Percentiles rank a stretch among this genome's conserved stretches.
phyloP scores from a whole-genome alignment of 1,140 invertebrate species.

The Drosophila varians region DNA sequence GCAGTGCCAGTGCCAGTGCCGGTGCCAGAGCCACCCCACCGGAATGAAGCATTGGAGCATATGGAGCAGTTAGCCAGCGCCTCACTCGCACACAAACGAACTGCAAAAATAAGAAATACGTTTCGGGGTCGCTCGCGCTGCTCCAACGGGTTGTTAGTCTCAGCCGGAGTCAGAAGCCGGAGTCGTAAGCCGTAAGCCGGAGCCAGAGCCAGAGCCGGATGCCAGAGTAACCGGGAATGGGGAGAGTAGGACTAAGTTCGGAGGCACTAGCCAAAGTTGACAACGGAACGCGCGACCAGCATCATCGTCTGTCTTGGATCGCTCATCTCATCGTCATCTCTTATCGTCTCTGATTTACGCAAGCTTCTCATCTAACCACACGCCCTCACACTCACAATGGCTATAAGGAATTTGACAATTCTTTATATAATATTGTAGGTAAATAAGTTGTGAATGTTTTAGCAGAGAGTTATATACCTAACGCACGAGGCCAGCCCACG shows the following conservation, averaged over 20 bases:
- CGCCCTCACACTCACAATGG: slow-evolving; percentile 56
- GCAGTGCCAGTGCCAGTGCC: slow-evolving; percentile 25
- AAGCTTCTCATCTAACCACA: slow-evolving; percentile 46
- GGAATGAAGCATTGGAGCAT: slow-evolving; percentile 42
- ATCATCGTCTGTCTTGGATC: slow-evolving; percentile 32
- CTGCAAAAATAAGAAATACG: slow-evolving; percentile 79
- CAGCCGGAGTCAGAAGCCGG: slow-evolving; percentile 17
- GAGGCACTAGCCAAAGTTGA: slow-evolving; percentile 45
- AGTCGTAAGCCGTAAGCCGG: slow-evolving; percentile 16
- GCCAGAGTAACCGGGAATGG: slow-evolving; percentile 21
- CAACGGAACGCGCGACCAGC: slow-evolving; percentile 20
- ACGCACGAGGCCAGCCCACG: slow-evolving; percentile 60
- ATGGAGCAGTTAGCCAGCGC: slow-evolving; percentile 55
- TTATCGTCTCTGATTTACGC: slow-evolving; percentile 50
- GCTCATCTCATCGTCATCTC: slow-evolving; percentile 43
- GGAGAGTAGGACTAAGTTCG: slow-evolving; percentile 40
- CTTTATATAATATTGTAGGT: slow-evolving; percentile 73
- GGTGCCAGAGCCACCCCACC: slow-evolving; percentile 46
- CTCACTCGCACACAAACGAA: slow-evolving; percentile 63
- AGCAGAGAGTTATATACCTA: slow-evolving; percentile 76
- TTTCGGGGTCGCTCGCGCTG: slow-evolving; percentile 51
- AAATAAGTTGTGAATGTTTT: slow-evolving; percentile 61
- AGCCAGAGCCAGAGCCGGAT: slow-evolving; percentile 12
- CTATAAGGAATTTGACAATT: slow-evolving; percentile 82
- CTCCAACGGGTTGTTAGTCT: slow-evolving; percentile 48